Evolutionary conservation across 2,113 vertebrate species (phyloP).

Genomic region (Hassar affinis): DNA sequence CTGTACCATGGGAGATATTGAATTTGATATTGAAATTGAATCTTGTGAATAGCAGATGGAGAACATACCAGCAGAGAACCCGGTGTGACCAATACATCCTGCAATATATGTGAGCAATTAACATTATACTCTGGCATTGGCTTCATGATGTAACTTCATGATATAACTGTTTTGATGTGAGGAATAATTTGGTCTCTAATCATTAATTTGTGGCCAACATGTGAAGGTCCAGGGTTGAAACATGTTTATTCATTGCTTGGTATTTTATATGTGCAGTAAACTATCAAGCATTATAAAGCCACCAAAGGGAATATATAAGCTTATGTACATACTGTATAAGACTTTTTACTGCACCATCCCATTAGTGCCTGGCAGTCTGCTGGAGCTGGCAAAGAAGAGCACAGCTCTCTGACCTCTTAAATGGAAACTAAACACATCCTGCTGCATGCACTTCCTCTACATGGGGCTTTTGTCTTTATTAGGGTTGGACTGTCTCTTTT

Average conservation of each 20-base stretch:
- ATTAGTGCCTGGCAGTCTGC: neutral
- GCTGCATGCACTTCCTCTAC: slow-evolving; percentile 2
- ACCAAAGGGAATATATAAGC: neutral
- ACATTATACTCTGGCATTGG: neutral
- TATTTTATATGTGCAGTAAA: neutral
- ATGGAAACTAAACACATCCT: slow-evolving; percentile 32
- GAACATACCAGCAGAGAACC: neutral
- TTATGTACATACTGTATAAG: neutral
- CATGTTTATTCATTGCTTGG: neutral
- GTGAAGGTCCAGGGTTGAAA: neutral
- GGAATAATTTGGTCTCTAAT: neutral
- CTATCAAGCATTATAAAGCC: neutral
- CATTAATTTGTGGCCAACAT: neutral
- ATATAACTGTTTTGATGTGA: neutral
- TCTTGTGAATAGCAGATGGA: neutral
- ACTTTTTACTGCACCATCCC: neutral
- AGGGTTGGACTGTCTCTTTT: slow-evolving; percentile 14
- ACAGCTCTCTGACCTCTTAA: neutral
- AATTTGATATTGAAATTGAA: neutral
- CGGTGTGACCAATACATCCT: neutral
- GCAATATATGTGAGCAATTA: neutral
- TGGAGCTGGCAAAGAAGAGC: slow-evolving; percentile 1
- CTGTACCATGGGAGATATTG: neutral
- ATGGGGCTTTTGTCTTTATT: slow-evolving; percentile 47
- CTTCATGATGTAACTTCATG: neutral